Percentiles rank a stretch among this genome's conserved stretches.
Conservation (phyloP, 2,888 invertebrate species). For the Lochmaea capreae region DNA sequence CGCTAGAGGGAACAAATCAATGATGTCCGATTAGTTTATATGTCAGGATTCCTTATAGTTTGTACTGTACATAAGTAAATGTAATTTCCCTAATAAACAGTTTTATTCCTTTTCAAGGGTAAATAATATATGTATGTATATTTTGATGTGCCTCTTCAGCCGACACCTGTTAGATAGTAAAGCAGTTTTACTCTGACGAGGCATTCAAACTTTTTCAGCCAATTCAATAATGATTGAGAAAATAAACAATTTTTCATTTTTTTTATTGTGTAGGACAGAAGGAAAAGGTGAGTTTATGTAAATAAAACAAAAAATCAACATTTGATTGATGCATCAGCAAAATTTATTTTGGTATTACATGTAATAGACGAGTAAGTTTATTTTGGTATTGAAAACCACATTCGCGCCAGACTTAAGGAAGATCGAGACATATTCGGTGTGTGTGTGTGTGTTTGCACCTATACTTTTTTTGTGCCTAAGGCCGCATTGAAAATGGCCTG, state of each 20-base stretch:
- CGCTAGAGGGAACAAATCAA: neutral
- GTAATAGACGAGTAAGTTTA: slow-evolving; percentile 62
- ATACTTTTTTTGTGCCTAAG: slow-evolving; percentile 55
- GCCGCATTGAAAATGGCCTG: slow-evolving; percentile 55
- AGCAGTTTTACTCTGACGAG: too few relatives aligned
- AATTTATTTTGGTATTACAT: slow-evolving; percentile 64
- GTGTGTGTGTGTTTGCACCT: slow-evolving; percentile 60
- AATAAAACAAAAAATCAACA: slow-evolving; percentile 37
- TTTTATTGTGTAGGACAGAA: neutral
- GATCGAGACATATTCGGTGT: slow-evolving; percentile 63
- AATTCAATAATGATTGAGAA: too few relatives aligned
- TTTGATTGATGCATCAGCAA: slow-evolving; percentile 60
- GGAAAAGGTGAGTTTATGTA: neutral
- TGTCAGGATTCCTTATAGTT: neutral
- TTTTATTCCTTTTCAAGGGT: neutral
- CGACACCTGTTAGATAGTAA: too few relatives aligned
- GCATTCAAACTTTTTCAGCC: too few relatives aligned
- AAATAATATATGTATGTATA: neutral
- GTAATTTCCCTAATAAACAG: neutral
- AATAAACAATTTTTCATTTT: too few relatives aligned
- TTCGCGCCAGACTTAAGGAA: slow-evolving; percentile 63
- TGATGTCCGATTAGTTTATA: neutral
- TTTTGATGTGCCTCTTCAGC: too few relatives aligned
- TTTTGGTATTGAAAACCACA: slow-evolving; percentile 62
- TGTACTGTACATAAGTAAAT: neutral